phyloP scores from a whole-genome alignment of 2,888 invertebrate genomes.

The Polydesmus complanatus region DNA sequence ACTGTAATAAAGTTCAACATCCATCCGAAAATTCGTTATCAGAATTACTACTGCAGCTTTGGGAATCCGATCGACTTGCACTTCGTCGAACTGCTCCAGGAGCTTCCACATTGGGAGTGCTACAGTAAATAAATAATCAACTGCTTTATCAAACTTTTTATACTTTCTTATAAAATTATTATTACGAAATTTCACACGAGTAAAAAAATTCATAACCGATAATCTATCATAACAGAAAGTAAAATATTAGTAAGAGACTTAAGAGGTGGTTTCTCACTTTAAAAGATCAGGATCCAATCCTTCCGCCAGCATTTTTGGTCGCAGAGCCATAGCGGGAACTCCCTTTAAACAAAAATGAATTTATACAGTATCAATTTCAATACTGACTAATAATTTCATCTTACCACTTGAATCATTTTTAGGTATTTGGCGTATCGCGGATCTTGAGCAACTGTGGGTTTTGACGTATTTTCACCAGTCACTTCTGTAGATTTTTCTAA shows the following conservation, averaged over 20 bases:
- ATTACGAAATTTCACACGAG: no score
- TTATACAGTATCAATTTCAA: no score
- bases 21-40: background rate
- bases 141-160: background rate
- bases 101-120: background rate
- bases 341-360: slow-evolving; percentile 12
- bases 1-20: background rate
- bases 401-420: slow-evolving; percentile 71
- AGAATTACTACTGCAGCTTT: background rate
- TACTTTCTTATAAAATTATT: background rate
- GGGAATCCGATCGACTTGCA: background rate
- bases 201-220: no score
- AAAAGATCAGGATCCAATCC: slow-evolving; percentile 62
- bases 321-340: slow-evolving; percentile 15
- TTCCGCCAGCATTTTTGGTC: slow-evolving; percentile 61
- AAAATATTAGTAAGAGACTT: background rate
- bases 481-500: no score
- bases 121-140: no score
- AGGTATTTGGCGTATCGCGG: slow-evolving; percentile 61
- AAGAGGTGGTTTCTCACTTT: slow-evolving; percentile 31
- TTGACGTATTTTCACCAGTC: slow-evolving; percentile 16
- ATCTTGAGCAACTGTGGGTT: slow-evolving; percentile 34
- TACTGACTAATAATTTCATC: slow-evolving; percentile 21
- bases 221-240: no score
- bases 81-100: background rate